Evolutionary conservation across 2,113 vertebrate species (phyloP).

Genomic region (Laticauda colubrina): DNA sequence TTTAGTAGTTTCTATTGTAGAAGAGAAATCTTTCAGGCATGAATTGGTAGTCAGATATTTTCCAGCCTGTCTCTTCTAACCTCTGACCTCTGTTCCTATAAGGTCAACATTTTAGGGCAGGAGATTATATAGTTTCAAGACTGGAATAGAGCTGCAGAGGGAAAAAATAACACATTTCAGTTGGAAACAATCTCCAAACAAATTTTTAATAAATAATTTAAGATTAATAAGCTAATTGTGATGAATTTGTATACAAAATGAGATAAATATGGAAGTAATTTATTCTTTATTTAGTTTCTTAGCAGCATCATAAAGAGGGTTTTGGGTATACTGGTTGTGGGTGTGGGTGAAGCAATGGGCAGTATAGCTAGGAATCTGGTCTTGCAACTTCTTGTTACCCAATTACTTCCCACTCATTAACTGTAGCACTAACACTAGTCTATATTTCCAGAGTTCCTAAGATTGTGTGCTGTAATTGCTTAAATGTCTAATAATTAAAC

Average conservation of each 20-base stretch:
- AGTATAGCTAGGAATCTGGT: slow-evolving; percentile 25
- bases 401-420: slow-evolving; percentile 23
- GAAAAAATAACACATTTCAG: slow-evolving; percentile 80
- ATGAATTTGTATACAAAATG: slow-evolving; percentile 57
- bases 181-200: slow-evolving; percentile 78
- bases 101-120: slow-evolving; percentile 84
- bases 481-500: slow-evolving; percentile 32
- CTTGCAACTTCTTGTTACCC: background rate
- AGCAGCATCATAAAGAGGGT: background rate
- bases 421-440: background rate
- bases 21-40: slow-evolving; percentile 79
- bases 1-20: slow-evolving; percentile 76
- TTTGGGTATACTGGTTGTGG: background rate
- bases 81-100: slow-evolving; percentile 79
- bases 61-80: slow-evolving; percentile 80
- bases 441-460: background rate
- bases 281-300: background rate
- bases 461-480: slow-evolving; percentile 6
- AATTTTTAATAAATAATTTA: slow-evolving; percentile 77
- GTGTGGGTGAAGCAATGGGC: background rate
- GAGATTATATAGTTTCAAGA: slow-evolving; percentile 84
- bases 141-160: slow-evolving; percentile 78
- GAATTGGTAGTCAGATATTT: slow-evolving; percentile 84
- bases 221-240: slow-evolving; percentile 76
- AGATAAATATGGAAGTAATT: slow-evolving; percentile 43